phyloP scores from a whole-genome alignment of 2,113 vertebrate species.

The Canis aureus region DNA sequence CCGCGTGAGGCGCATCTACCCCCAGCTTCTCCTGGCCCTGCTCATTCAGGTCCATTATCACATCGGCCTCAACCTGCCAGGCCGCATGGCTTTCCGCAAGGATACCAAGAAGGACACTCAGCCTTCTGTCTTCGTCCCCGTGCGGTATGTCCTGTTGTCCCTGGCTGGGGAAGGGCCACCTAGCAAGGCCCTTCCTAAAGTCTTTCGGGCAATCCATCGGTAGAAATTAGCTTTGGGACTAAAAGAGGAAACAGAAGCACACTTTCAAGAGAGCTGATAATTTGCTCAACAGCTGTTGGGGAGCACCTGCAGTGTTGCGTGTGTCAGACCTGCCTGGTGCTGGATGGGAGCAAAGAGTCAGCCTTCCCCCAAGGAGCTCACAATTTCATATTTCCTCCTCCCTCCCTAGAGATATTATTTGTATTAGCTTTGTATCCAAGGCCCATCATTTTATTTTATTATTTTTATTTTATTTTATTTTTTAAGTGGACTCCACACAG shows the following conservation, averaged over 20 bases:
- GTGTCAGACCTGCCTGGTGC: not conserved
- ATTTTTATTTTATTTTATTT: not conserved
- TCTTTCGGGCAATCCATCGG: not conserved
- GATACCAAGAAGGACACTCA: not conserved
- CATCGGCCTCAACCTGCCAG: conserved; percentile 68
- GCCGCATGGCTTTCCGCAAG: not conserved
- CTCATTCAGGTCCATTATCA: conserved; percentile 84
- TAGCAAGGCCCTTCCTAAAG: not conserved
- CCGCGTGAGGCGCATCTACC: conserved; percentile 74
- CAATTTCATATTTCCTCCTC: not conserved
- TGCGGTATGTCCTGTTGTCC: conserved; percentile 54
- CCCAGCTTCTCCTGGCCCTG: conserved; percentile 82
- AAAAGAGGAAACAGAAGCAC: conserved; percentile 25
- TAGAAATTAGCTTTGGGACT: not conserved
- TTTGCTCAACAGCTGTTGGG: not conserved
- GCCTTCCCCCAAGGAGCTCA: not conserved
- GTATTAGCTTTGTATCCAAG: not conserved
- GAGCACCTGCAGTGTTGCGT: not conserved
- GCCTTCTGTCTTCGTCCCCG: not conserved
- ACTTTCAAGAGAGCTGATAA: not conserved
- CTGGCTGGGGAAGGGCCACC: not conserved
- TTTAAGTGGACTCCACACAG: not conserved
- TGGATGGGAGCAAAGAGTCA: not conserved
- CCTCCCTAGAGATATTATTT: not conserved
- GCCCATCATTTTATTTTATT: not conserved